phyloP scores from a whole-genome alignment of 2,797 vertebrate genomes.

The Acanthornis magna region DNA sequence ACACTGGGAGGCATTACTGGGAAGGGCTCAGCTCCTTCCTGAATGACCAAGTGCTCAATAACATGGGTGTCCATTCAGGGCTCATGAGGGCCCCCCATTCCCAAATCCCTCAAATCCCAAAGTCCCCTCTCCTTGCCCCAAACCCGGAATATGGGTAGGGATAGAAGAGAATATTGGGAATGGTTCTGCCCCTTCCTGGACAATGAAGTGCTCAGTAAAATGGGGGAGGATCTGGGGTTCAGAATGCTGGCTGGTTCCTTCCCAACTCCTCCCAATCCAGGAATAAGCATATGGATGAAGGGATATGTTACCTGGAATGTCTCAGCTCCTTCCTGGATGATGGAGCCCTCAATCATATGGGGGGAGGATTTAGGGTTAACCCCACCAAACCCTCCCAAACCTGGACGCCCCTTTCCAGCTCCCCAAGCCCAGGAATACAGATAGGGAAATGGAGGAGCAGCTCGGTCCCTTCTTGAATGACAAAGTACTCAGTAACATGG shows the following conservation, averaged over 20 bases:
- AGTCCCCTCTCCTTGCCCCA: not conserved
- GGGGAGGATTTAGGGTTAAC: not conserved
- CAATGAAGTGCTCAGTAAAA: fast-evolving
- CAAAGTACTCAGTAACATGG: not conserved
- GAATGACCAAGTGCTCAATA: not conserved
- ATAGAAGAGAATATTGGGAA: not conserved
- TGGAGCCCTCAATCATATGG: too few species aligned
- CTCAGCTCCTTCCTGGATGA: not conserved
- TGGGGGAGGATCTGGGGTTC: not conserved
- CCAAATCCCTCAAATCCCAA: not conserved
- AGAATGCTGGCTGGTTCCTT: not conserved
- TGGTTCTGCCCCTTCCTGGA: not conserved
- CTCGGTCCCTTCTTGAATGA: not conserved
- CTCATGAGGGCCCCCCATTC: not conserved
- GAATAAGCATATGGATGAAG: not conserved
- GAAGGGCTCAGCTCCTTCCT: not conserved
- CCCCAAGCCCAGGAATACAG: too few species aligned
- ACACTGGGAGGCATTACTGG: fast-evolving
- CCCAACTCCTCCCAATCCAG: not conserved
- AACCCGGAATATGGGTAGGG: not conserved
- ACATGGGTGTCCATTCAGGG: not conserved
- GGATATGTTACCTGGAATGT: not conserved
- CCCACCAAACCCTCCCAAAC: too few species aligned
- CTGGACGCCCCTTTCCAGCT: not conserved
- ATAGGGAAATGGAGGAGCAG: not conserved